Conservation (phyloP, 2,797 vertebrate genomes). For the Epinephelus awoara region DNA sequence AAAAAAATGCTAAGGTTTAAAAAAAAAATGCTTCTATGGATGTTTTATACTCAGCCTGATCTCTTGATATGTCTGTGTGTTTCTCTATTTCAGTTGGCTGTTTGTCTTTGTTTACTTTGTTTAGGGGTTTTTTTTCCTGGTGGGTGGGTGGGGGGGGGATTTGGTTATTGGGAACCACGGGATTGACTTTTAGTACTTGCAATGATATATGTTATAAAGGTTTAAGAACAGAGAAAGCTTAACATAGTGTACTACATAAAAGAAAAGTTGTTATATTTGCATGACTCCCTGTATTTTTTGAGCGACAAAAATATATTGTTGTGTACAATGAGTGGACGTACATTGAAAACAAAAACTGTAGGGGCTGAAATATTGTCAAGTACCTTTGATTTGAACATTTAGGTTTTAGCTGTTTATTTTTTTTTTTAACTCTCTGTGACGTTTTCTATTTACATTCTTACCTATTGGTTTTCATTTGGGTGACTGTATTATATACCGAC, state of each 20-base stretch:
- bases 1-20: slow-evolving; percentile 59
- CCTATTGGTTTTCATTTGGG: slow-evolving; percentile 58
- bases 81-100: slow-evolving; percentile 71
- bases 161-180: slow-evolving; percentile 35
- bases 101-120: slow-evolving; percentile 67
- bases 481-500: slow-evolving; percentile 54
- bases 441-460: slow-evolving; percentile 72
- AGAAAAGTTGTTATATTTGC: slow-evolving; percentile 88
- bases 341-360: slow-evolving; percentile 80
- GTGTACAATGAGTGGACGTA: slow-evolving; percentile 86
- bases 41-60: slow-evolving; percentile 86
- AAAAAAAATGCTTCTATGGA: slow-evolving; percentile 76
- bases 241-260: slow-evolving; percentile 81
- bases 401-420: slow-evolving; percentile 69
- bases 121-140: slow-evolving; percentile 23
- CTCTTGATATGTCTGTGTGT: slow-evolving; percentile 82
- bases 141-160: slow-evolving; percentile 3
- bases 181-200: slow-evolving; percentile 72
- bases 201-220: slow-evolving; percentile 80
- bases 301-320: slow-evolving; percentile 86
- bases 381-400: slow-evolving; percentile 75
- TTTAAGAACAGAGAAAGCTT: slow-evolving; percentile 82
- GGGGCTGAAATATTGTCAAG: slow-evolving; percentile 77
- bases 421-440: slow-evolving; percentile 64
- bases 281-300: slow-evolving; percentile 89